Conservation (phyloP, 2,797 vertebrate genomes). For the Crossoptilon crossoptilon region DNA sequence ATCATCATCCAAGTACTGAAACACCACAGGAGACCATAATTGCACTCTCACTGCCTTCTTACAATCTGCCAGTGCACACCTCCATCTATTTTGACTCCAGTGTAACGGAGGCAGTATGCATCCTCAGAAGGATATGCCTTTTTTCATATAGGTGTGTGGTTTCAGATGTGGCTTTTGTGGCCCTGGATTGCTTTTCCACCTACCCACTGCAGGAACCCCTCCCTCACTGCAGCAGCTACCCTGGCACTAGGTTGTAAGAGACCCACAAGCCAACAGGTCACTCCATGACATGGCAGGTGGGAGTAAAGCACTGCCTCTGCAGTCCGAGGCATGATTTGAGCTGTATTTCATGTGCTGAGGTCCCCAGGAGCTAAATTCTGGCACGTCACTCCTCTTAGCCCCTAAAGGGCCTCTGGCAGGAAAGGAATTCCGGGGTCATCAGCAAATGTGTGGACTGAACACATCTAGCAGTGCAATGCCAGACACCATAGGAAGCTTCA, state of each 20-base stretch:
- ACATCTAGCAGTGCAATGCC: background rate
- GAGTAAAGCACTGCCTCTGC: background rate
- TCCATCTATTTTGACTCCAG: background rate
- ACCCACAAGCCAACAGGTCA: background rate
- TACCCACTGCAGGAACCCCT: accelerated
- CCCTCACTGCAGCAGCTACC: background rate
- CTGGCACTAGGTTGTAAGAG: background rate
- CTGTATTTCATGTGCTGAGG: accelerated
- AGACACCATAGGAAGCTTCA: background rate
- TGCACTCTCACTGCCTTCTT: background rate
- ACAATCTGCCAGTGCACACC: background rate
- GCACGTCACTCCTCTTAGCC: background rate
- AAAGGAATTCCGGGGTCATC: background rate
- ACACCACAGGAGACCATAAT: background rate
- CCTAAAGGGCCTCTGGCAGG: background rate
- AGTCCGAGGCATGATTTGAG: background rate
- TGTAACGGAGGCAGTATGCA: accelerated
- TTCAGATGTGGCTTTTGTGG: background rate
- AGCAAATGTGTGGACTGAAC: accelerated
- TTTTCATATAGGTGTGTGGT: background rate
- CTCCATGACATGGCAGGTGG: background rate
- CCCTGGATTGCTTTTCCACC: background rate
- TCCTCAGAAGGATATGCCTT: background rate
- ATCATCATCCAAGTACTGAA: background rate
- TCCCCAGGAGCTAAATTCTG: accelerated